A percentile compares a stretch with the other conserved stretches of the same genome.
Conservation (phyloP, 2,797 vertebrate species). For the Lithobates sylvaticus region DNA sequence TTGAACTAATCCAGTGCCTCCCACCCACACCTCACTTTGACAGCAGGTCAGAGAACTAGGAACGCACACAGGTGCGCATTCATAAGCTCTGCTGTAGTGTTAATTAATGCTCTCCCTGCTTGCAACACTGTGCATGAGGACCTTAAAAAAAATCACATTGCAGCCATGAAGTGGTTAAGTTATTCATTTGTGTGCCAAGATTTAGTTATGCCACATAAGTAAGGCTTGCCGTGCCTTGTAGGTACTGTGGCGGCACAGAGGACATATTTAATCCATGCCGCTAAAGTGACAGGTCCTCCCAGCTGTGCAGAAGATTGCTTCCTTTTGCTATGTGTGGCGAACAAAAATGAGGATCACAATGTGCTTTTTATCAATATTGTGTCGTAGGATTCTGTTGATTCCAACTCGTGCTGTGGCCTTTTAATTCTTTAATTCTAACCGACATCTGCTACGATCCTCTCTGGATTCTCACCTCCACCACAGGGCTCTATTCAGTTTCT, state of each 20-base stretch:
- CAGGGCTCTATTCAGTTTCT: neutral
- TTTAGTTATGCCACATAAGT: neutral
- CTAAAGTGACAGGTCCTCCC: conserved; percentile 56
- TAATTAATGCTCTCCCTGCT: no score
- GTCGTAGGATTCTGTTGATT: neutral
- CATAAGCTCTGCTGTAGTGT: no score
- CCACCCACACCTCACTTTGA: no score
- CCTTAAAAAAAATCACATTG: no score
- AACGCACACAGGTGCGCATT: no score
- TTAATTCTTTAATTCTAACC: conserved; percentile 42
- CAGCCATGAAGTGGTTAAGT: no score
- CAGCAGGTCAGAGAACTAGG: no score
- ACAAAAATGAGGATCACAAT: conserved; percentile 40
- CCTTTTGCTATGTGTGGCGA: conserved; percentile 48
- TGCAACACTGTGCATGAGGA: no score
- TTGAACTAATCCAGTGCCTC: no score
- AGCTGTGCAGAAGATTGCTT: conserved; percentile 55
- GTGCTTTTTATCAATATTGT: conserved; percentile 26
- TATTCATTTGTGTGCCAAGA: no score
- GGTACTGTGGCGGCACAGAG: neutral
- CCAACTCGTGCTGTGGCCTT: neutral
- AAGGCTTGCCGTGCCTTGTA: neutral
- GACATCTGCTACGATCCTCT: neutral
- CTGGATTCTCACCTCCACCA: neutral
- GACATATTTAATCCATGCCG: conserved; percentile 58